phyloP scores from a whole-genome alignment of 2,888 invertebrate genomes.

The Coronaproctus castanopsis region DNA sequence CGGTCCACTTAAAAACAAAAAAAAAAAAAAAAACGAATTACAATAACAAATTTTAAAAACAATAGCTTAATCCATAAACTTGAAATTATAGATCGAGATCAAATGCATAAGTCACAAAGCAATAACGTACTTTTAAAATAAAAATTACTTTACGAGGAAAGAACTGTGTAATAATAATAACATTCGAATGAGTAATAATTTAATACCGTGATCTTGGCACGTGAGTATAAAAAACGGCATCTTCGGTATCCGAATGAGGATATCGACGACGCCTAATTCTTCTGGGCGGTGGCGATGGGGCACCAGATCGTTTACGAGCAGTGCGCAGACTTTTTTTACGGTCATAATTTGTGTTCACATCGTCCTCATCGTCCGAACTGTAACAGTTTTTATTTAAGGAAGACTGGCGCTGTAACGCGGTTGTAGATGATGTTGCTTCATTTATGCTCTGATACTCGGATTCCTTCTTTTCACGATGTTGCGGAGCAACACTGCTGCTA shows the following conservation, averaged over 20 bases:
- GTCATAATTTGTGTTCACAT: neutral
- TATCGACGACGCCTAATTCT: slow-evolving; percentile 14
- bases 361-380: slow-evolving; percentile 9
- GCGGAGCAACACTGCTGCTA: no score
- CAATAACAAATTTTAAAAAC: no score
- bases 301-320: slow-evolving; percentile 3
- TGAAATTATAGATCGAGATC: no score
- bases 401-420: neutral
- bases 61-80: no score
- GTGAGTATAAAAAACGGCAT: slow-evolving; percentile 24
- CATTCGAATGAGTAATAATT: no score
- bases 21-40: no score
- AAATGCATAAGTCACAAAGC: no score
- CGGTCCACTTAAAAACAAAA: no score
- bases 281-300: slow-evolving; percentile 9
- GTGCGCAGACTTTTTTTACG: slow-evolving; percentile 1
- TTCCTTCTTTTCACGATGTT: slow-evolving; percentile 8
- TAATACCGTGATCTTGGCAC: no score
- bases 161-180: no score
- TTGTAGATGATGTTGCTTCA: slow-evolving; percentile 9
- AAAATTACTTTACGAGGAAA: no score
- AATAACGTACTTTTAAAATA: no score
- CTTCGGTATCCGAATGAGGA: slow-evolving; percentile 23
- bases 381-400: slow-evolving; percentile 7
- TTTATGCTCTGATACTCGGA: slow-evolving; percentile 12